Conservation (phyloP, 35 echinoderm and acorn worm species). For the Nesometra sesokonis region DNA sequence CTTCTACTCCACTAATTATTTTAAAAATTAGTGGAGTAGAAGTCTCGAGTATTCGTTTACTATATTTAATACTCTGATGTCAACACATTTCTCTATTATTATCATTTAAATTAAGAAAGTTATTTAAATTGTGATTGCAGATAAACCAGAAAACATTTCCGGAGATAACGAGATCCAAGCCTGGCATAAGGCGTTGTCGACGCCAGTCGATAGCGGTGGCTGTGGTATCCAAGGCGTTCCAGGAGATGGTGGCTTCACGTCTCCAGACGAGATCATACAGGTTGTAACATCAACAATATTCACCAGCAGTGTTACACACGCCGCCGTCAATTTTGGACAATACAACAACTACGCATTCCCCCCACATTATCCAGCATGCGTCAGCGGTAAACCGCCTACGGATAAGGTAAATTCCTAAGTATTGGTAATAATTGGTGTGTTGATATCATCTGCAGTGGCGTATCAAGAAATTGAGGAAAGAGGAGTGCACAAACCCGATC, state of each 20-base stretch:
- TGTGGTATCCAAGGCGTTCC: slow-evolving; percentile 52
- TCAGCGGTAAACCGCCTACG: slow-evolving; percentile 33
- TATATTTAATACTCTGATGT: too few relatives aligned
- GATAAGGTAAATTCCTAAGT: slow-evolving; percentile 17
- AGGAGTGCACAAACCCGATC: too few relatives aligned
- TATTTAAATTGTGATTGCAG: slow-evolving; percentile 10
- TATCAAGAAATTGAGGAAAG: too few relatives aligned
- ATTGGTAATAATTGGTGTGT: too few relatives aligned
- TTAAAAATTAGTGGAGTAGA: slow-evolving; percentile 61
- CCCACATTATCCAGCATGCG: slow-evolving; percentile 67
- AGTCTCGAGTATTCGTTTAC: slow-evolving; percentile 51
- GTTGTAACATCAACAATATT: slow-evolving; percentile 58
- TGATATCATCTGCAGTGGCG: too few relatives aligned
- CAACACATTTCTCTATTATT: too few relatives aligned
- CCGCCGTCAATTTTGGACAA: slow-evolving; percentile 69
- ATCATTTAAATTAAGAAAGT: too few relatives aligned
- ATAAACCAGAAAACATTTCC: slow-evolving; percentile 6
- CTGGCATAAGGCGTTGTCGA: slow-evolving; percentile 1
- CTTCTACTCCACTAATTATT: slow-evolving; percentile 54
- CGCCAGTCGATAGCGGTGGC: slow-evolving; percentile 1
- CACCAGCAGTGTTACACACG: slow-evolving; percentile 65
- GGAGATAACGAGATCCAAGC: slow-evolving; percentile 27
- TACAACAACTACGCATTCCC: slow-evolving; percentile 93
- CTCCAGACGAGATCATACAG: slow-evolving; percentile 30
- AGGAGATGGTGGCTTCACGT: slow-evolving; percentile 38